Conservation (phyloP, 2,113 vertebrate species). For the Hucho hucho region DNA sequence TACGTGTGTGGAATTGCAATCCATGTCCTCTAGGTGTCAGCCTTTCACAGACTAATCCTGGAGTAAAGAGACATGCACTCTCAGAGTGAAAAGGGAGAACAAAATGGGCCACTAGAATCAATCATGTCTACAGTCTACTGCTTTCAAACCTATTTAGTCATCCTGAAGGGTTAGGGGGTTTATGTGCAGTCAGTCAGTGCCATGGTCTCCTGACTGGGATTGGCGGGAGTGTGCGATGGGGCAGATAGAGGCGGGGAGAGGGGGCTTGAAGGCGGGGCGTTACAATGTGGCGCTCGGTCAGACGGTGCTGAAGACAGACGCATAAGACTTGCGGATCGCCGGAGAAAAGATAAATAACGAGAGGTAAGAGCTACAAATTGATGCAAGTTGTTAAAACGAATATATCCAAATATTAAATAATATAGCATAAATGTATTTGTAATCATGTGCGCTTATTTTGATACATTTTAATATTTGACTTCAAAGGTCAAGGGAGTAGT, state of each 20-base stretch:
- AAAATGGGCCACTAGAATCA: too few species aligned
- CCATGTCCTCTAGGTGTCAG: constrained; percentile 25
- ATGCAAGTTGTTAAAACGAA: neutral
- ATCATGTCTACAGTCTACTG: neutral
- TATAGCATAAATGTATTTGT: neutral
- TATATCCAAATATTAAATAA: neutral
- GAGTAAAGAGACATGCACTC: too few species aligned
- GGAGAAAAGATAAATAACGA: constrained; percentile 45
- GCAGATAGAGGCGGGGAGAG: constrained; percentile 34
- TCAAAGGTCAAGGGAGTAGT: neutral
- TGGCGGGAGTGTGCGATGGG: neutral
- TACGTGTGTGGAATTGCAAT: neutral
- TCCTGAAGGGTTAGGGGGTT: neutral
- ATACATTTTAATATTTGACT: neutral
- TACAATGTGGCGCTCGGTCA: constrained; percentile 61
- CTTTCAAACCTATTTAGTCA: too few species aligned
- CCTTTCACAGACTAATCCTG: neutral
- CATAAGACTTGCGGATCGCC: constrained; percentile 57
- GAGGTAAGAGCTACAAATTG: constrained; percentile 53
- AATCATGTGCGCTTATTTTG: neutral
- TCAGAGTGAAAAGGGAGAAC: too few species aligned
- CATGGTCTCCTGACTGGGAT: neutral
- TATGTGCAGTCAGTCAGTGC: neutral
- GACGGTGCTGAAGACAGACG: constrained; percentile 43
- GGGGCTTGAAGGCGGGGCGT: constrained; percentile 65